phyloP scores from a whole-genome alignment of 2,113 vertebrate genomes.

The Neodontobutis hainanensis region DNA sequence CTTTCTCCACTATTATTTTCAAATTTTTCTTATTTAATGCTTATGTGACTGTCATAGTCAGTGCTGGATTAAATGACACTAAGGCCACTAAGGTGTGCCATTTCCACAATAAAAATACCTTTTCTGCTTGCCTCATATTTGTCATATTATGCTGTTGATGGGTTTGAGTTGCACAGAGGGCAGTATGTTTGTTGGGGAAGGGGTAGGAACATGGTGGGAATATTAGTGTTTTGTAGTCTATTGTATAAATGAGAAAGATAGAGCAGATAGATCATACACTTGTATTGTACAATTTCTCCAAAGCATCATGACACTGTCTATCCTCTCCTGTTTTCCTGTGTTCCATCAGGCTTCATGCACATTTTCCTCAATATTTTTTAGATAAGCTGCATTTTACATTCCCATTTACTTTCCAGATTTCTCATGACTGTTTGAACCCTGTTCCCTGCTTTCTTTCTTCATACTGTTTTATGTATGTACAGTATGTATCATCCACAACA shows the following conservation, averaged over 20 bases:
- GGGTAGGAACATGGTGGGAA: constrained; percentile 20
- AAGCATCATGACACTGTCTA: constrained; percentile 34
- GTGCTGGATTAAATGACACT: constrained; percentile 45
- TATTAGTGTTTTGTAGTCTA: constrained; percentile 23
- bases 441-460: neutral
- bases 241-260: constrained; percentile 50
- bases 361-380: no score
- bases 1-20: constrained; percentile 11
- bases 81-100: constrained; percentile 22
- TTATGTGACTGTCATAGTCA: constrained; percentile 38
- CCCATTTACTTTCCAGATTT: no score
- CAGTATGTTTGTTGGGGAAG: constrained; percentile 28
- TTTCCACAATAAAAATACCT: constrained; percentile 20
- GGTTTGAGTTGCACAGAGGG: constrained; percentile 33
- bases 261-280: constrained; percentile 46
- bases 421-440: no score
- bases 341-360: constrained; percentile 1
- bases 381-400: no score
- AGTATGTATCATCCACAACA: constrained; percentile 35
- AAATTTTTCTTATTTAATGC: constrained; percentile 24
- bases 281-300: constrained; percentile 50
- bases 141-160: constrained; percentile 31
- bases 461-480: constrained; percentile 1
- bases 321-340: constrained; percentile 42
- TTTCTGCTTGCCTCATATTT: constrained; percentile 27